Evolutionary conservation across 2,797 vertebrate species (phyloP), one percentile per base, ranked within the genome.

Genomic region (Sternotherus odoratus): DNA sequence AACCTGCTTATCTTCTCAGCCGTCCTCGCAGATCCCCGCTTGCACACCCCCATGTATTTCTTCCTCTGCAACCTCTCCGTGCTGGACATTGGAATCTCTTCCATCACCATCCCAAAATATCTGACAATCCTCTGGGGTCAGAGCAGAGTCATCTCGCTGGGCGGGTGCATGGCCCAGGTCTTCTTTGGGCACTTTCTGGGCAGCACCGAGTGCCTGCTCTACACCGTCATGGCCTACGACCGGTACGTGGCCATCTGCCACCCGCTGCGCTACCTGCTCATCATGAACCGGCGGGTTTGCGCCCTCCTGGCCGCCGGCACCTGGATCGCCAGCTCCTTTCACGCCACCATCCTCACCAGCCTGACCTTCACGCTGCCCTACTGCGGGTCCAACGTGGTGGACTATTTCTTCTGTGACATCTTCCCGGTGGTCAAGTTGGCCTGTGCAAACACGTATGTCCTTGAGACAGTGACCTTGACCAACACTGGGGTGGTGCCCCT

Each of bases 21-120:
- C 24, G 53, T 88, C 50, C 43, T 80, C 10, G 88, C 77, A 4
- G 77, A 94, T 51, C 77, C 77, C 8, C 30, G 1, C 9, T 92
- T 95, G 36, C 82, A 93, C 16, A 93, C 48, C 0, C 94, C 84
- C 19, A 88, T 86, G 82, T 86, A 90, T 15, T 93, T 91, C 86
- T 93, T 95, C 49, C 86, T 96, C 28, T 90, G 86, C 60, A 93
- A 95, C 11, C 91, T 96, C n/a, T 90, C 87, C 1, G 54, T 82
- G 21, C 46, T 95, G 30, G 87, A 94, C 16, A 85, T 93, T 6
- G 79, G 91, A 15, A 86, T 93, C 82, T 94, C 95, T 60, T 91
- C 89, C 24, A 86, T 93, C 72, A 78, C 13, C 8, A 94, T 85
- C 1, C 92, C 89, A 3, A 90, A 95, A 48, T n/a, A n/a, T n/a